Conservation (phyloP, 2,888 invertebrate species). For the Cryptocephalus moraei region DNA sequence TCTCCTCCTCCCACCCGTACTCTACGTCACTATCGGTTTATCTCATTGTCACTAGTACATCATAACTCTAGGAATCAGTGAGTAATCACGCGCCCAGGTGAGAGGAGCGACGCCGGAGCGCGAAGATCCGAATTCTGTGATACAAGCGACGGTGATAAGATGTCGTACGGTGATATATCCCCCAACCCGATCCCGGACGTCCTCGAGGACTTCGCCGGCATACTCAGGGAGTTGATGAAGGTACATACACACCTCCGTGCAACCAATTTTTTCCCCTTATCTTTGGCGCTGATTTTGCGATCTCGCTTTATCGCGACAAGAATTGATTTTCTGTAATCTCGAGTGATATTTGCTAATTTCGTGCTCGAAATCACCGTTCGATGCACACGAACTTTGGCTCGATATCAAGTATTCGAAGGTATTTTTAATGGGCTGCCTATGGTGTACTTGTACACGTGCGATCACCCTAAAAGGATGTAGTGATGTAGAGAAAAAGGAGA, state of each 20-base stretch:
- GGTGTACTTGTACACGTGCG: too few relatives aligned
- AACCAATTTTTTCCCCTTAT: too few relatives aligned
- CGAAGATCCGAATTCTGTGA: neutral
- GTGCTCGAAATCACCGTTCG: too few relatives aligned
- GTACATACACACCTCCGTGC: conserved; percentile 4
- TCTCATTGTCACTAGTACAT: neutral
- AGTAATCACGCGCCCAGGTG: neutral
- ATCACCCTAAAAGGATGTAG: too few relatives aligned
- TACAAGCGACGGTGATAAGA: conserved; percentile 28
- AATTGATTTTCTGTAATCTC: too few relatives aligned
- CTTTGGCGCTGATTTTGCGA: too few relatives aligned
- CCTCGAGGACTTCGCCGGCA: conserved; percentile 53
- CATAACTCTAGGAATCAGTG: neutral
- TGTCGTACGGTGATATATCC: conserved; percentile 58
- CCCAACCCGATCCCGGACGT: conserved; percentile 55
- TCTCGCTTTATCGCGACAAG: too few relatives aligned
- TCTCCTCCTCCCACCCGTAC: neutral
- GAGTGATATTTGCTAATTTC: too few relatives aligned
- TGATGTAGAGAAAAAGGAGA: too few relatives aligned
- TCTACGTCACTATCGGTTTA: neutral
- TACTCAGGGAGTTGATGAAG: conserved; percentile 14
- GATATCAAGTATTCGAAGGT: too few relatives aligned
- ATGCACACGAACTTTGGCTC: too few relatives aligned
- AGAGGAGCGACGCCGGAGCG: neutral
- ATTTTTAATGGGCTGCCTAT: too few relatives aligned